phyloP scores from a whole-genome alignment of 2,113 vertebrate genomes.

The Ageneiosus marmoratus region DNA sequence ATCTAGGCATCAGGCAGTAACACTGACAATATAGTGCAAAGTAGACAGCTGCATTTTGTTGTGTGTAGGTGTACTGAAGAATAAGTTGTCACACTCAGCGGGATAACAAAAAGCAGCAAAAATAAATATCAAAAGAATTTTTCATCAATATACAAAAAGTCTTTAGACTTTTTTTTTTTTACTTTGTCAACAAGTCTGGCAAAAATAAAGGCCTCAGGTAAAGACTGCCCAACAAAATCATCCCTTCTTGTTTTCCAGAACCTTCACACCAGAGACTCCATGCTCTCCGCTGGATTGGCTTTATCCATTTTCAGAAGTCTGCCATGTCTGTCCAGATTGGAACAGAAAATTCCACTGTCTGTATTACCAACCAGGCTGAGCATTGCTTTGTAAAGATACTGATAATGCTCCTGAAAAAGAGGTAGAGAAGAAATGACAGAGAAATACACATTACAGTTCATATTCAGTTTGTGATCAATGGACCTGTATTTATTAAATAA shows the following conservation, averaged over 20 bases:
- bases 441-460: neutral
- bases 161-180: slow-evolving; percentile 61
- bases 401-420: slow-evolving; percentile 88
- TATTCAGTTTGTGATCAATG: neutral
- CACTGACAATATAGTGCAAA: slow-evolving; percentile 99
- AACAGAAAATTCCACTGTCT: slow-evolving; percentile 83
- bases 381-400: slow-evolving; percentile 99
- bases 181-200: slow-evolving; percentile 98
- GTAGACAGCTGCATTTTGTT: slow-evolving; percentile 85
- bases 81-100: slow-evolving; percentile 95
- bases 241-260: slow-evolving; percentile 65
- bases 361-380: slow-evolving; percentile 93
- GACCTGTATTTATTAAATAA: neutral
- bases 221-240: slow-evolving; percentile 81
- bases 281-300: slow-evolving; percentile 97
- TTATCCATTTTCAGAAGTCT: slow-evolving; percentile 85
- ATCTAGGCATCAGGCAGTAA: slow-evolving; percentile 88
- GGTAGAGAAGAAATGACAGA: neutral
- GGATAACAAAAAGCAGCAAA: slow-evolving; percentile 98
- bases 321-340: slow-evolving; percentile 89
- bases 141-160: slow-evolving; percentile 98
- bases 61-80: slow-evolving; percentile 81
- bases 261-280: slow-evolving; percentile 97
- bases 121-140: slow-evolving; percentile 98
- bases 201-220: slow-evolving; percentile 94